phyloP scores from a whole-genome alignment of 2,113 vertebrate genomes.

The Gavialis gangeticus region DNA sequence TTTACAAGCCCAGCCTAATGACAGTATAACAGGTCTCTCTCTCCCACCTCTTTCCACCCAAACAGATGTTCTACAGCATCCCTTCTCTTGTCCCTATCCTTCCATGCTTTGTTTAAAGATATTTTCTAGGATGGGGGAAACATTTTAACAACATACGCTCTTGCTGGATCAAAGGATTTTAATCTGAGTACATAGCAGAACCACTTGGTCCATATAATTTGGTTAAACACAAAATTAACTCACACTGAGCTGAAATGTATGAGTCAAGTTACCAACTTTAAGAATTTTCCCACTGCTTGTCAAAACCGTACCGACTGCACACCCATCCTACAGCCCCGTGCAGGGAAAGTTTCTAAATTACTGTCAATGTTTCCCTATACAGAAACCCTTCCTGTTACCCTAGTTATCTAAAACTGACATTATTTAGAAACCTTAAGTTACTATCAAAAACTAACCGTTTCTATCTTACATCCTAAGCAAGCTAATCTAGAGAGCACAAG shows the following conservation, averaged over 20 bases:
- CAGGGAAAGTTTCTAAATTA: slow-evolving; percentile 64
- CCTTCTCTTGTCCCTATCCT: slow-evolving; percentile 36
- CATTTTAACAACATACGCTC: slow-evolving; percentile 38
- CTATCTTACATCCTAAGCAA: slow-evolving; percentile 18
- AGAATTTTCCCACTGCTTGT: slow-evolving; percentile 72
- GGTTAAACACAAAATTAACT: slow-evolving; percentile 71
- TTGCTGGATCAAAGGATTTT: slow-evolving; percentile 70
- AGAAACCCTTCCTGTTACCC: slow-evolving; percentile 4
- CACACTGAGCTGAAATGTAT: slow-evolving; percentile 71
- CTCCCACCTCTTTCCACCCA: background rate
- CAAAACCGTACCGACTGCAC: slow-evolving; percentile 72
- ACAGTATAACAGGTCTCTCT: slow-evolving; percentile 37
- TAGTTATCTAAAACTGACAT: slow-evolving; percentile 38
- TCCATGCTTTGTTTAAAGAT: background rate
- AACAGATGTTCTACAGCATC: background rate
- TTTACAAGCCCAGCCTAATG: slow-evolving; percentile 35
- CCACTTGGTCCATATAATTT: slow-evolving; percentile 68
- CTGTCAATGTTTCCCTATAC: slow-evolving; percentile 37
- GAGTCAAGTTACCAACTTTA: slow-evolving; percentile 73
- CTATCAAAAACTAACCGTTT: slow-evolving; percentile 32
- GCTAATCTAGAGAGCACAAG: slow-evolving; percentile 12
- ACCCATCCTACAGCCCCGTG: slow-evolving; percentile 55
- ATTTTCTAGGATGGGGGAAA: no score
- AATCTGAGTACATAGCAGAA: slow-evolving; percentile 73
- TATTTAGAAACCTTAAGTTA: slow-evolving; percentile 40